A percentile compares a stretch with the other conserved stretches of the same genome.
These are phyloP conservation scores for Cosmia trapezina DNA, from an alignment of 2,888 invertebrate species.

Conservation along the genomic window DNA sequence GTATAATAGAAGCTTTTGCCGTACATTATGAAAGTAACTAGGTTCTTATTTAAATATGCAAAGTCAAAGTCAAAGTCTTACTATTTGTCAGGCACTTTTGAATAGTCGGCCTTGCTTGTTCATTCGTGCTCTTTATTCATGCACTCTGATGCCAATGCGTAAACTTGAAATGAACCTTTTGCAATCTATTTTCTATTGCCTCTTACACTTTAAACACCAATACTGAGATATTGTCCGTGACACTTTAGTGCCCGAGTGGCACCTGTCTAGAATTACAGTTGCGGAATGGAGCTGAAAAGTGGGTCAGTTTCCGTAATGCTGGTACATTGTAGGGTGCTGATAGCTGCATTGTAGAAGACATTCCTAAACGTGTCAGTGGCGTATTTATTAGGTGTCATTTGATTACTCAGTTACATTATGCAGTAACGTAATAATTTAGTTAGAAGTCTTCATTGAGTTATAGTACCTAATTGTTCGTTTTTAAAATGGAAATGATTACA, in stretches of 20 bases:
- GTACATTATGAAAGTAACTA: background rate
- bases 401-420: background rate
- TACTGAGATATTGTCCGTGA: constrained; percentile 40
- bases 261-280: constrained; percentile 53
- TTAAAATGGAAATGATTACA: background rate
- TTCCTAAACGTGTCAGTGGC: background rate
- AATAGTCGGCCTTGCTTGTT: background rate
- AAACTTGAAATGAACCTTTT: constrained; percentile 4
- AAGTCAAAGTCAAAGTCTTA: too few relatives aligned
- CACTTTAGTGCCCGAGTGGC: constrained; percentile 43
- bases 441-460: background rate
- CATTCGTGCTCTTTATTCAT: background rate
- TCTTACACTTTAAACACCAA: constrained; percentile 39
- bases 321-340: constrained; percentile 26
- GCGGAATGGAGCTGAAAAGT: constrained; percentile 33
- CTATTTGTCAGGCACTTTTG: background rate
- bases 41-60: background rate
- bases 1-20: too few relatives aligned
- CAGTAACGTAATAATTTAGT: too few relatives aligned
- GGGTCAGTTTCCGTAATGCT: constrained; percentile 39
- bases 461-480: too few relatives aligned
- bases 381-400: background rate
- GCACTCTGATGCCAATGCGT: background rate
- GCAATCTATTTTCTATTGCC: background rate
- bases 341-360: background rate